Percentiles rank a stretch among this genome's conserved stretches.
These are phyloP conservation scores for Phrynocephalus vlangalii DNA, from an alignment of 2,797 vertebrate species.

Conservation along the genomic window DNA sequence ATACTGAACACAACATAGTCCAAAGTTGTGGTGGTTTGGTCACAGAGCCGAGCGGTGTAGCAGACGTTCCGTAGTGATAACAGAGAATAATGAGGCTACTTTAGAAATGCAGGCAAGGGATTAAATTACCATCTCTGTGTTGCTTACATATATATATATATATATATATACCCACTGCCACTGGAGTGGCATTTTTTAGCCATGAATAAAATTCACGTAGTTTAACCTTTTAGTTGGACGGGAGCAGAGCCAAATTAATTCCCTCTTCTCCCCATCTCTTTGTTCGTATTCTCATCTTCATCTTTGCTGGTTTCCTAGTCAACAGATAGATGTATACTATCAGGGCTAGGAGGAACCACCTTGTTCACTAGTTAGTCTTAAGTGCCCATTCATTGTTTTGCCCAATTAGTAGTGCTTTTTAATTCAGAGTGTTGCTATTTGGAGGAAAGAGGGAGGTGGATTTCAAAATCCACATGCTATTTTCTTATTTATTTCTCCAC, in stretches of 20 bases:
- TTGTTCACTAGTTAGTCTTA: background rate
- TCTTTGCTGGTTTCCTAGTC: background rate
- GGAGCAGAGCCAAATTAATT: background rate
- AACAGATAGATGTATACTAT: background rate
- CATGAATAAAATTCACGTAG: constrained; percentile 34
- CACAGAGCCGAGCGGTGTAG: constrained; percentile 32
- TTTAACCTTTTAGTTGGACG: constrained; percentile 9
- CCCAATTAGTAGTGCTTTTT: background rate
- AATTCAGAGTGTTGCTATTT: background rate
- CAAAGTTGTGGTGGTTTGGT: constrained; percentile 25
- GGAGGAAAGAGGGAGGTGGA: too few species aligned
- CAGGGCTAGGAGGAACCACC: background rate
- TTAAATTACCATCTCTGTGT: constrained; percentile 34
- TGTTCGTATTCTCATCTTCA: background rate
- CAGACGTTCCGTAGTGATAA: constrained; percentile 32
- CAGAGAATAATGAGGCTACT: constrained; percentile 35
- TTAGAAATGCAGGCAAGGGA: constrained; percentile 40
- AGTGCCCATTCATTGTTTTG: background rate
- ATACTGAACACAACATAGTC: constrained; percentile 13
- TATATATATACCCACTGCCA: background rate
- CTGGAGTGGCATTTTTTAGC: constrained; percentile 7
- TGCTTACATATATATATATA: background rate
- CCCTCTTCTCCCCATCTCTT: background rate
- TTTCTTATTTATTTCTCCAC: too few species aligned
- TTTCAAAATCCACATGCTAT: too few species aligned